phyloP scores from a whole-genome alignment of 2,888 invertebrate species.

The Auanema sp. region DNA sequence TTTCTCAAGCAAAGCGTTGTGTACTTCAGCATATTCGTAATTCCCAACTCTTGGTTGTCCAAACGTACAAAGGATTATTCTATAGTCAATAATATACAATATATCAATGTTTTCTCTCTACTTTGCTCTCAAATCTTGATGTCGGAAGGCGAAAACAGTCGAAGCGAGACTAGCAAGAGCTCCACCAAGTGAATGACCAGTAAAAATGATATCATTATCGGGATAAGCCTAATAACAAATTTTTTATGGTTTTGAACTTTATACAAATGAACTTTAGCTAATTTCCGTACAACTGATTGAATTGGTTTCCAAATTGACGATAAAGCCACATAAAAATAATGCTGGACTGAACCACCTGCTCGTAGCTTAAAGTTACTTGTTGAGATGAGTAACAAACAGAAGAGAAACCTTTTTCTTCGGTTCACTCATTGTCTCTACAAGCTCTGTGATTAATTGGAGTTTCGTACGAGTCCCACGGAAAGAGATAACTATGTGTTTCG shows the following conservation, averaged over 20 bases:
- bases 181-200: slow-evolving; percentile 59
- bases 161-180: slow-evolving; percentile 57
- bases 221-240: slow-evolving; percentile 29
- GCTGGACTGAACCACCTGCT: slow-evolving; percentile 57
- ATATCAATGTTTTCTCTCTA: neutral
- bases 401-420: slow-evolving; percentile 41
- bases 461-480: slow-evolving; percentile 58
- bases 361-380: slow-evolving; percentile 32
- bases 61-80: slow-evolving; percentile 49
- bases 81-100: slow-evolving; percentile 7
- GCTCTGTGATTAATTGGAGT: slow-evolving; percentile 57
- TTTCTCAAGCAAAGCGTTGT: slow-evolving; percentile 45
- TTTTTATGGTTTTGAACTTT: slow-evolving; percentile 1
- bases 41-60: slow-evolving; percentile 62
- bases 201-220: slow-evolving; percentile 46
- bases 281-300: slow-evolving; percentile 13
- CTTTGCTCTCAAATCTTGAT: slow-evolving; percentile 23
- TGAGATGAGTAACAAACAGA: neutral
- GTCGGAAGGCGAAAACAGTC: slow-evolving; percentile 44
- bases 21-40: slow-evolving; percentile 48
- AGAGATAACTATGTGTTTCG: slow-evolving; percentile 49
- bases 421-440: slow-evolving; percentile 56
- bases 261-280: slow-evolving; percentile 1
- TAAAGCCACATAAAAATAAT: slow-evolving; percentile 57
- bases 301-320: slow-evolving; percentile 48